These are phyloP conservation scores for Sebastes itinus DNA, from an alignment of 2,797 vertebrate species.

Conservation along the genomic window DNA sequence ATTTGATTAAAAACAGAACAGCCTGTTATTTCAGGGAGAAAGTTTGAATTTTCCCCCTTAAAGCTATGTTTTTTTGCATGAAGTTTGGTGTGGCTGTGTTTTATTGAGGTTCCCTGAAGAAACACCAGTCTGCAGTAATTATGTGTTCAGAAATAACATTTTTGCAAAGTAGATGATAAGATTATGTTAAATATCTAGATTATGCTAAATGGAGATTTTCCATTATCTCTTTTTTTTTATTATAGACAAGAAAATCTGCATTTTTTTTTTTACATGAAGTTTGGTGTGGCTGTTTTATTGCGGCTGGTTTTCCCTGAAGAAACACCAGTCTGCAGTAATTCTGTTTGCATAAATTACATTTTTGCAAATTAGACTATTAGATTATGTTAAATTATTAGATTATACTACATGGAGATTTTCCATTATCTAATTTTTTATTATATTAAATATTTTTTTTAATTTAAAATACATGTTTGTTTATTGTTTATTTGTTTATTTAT, in stretches of 20 bases:
- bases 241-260: background rate
- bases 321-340: background rate
- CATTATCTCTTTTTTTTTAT: background rate
- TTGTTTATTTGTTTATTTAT: no score
- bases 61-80: background rate
- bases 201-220: background rate
- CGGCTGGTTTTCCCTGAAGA: no score
- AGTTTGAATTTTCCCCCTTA: background rate
- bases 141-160: background rate
- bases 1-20: background rate
- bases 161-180: background rate
- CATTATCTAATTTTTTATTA: background rate
- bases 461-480: background rate
- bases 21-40: background rate
- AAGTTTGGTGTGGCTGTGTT: background rate
- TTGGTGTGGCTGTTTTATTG: background rate
- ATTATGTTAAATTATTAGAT: background rate
- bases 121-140: background rate
- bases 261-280: background rate
- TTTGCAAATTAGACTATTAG: background rate
- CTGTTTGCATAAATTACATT: background rate
- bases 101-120: background rate
- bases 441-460: fast-evolving
- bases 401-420: background rate
- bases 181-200: background rate